A percentile compares a stretch with the other conserved stretches of the same genome.
Conservation (phyloP, 2,888 invertebrate species). For the Aphidoletes aphidimyza region DNA sequence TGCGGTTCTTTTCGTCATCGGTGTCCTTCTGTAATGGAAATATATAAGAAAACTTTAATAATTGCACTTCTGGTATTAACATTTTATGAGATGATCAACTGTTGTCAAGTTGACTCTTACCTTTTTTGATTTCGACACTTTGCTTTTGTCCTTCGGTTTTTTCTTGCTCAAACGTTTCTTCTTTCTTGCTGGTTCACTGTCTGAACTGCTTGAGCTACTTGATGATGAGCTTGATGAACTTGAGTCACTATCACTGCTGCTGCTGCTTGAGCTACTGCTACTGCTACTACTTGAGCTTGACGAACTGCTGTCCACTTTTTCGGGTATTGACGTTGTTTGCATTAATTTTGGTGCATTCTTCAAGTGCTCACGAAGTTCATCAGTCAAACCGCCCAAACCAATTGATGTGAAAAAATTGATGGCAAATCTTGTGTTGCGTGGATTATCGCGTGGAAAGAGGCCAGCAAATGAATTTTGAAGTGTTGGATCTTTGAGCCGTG, state of each 20-base stretch:
- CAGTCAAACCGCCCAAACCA: constrained; percentile 95
- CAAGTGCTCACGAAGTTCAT: constrained; percentile 88
- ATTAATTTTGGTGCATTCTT: constrained; percentile 69
- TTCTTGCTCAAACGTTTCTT: constrained; percentile 55
- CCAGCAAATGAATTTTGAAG: constrained; percentile 88
- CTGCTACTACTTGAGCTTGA: constrained; percentile 61
- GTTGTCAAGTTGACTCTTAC: constrained; percentile 21
- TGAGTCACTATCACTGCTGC: constrained; percentile 59
- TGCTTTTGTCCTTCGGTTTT: constrained; percentile 53
- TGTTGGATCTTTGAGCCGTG: constrained; percentile 88
- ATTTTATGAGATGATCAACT: not conserved
- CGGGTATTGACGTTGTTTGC: constrained; percentile 63
- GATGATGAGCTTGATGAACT: constrained; percentile 62
- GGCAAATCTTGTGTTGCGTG: constrained; percentile 95
- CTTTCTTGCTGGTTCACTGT: constrained; percentile 57
- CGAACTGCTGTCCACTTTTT: constrained; percentile 60
- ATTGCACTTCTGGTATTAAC: not conserved
- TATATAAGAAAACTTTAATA: not conserved
- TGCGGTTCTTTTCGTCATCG: not conserved
- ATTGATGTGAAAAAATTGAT: constrained; percentile 98
- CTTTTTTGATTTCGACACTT: constrained; percentile 56
- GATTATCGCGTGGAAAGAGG: constrained; percentile 94
- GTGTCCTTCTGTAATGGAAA: not conserved
- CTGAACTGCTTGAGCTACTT: constrained; percentile 57
- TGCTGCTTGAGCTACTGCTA: constrained; percentile 60